Evolutionary conservation across 23 tunicate genomes (phyloP).

Genomic region (Diplosoma virens): DNA sequence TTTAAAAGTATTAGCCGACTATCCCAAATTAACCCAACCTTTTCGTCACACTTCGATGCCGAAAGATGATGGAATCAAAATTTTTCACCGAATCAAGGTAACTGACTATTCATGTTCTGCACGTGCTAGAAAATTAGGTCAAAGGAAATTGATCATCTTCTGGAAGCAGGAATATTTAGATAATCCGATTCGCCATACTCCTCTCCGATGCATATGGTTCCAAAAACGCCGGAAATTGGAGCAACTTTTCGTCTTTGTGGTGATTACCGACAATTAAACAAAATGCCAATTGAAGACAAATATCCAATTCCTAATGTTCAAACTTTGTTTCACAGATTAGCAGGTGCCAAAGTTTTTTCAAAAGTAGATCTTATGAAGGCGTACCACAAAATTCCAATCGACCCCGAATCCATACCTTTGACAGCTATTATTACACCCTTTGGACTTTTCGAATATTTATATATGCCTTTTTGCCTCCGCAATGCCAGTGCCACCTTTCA

Average conservation of each 20-base stretch:
- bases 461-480: constrained; percentile 33
- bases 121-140: constrained; percentile 11
- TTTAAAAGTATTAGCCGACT: background rate
- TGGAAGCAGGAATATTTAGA: constrained; percentile 3
- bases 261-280: constrained; percentile 27
- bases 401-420: background rate
- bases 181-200: background rate
- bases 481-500: constrained; percentile 39
- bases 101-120: constrained; percentile 22
- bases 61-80: constrained; percentile 22
- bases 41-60: background rate
- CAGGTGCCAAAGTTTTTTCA: constrained; percentile 14
- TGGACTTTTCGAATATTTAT: constrained; percentile 21
- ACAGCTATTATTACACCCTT: constrained; percentile 26
- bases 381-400: constrained; percentile 36
- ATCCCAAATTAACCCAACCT: constrained; percentile 1
- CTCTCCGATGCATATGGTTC: constrained; percentile 36
- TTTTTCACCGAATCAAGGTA: constrained; percentile 19
- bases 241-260: constrained; percentile 27
- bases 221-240: background rate
- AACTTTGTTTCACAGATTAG: constrained; percentile 21
- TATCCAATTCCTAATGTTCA: constrained; percentile 32
- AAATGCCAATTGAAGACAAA: constrained; percentile 8
- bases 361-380: constrained; percentile 35
- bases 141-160: constrained; percentile 1